Conservation (phyloP, 2,888 invertebrate species). For the Xiphydria camelus region DNA sequence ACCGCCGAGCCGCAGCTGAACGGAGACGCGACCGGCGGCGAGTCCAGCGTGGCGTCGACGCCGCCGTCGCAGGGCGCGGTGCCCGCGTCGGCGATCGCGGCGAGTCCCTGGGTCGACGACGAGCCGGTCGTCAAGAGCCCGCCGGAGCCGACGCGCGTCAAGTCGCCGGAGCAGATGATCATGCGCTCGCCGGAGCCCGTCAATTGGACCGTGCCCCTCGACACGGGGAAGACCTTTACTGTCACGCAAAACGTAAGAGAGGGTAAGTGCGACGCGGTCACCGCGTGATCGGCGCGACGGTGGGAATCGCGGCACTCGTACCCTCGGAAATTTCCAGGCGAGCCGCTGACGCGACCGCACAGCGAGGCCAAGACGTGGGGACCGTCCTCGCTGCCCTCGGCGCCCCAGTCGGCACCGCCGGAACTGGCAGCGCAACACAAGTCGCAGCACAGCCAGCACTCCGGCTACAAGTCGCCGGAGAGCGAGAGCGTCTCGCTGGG, state of each 20-base stretch:
- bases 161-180: slow-evolving; percentile 90
- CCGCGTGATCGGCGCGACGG: neutral
- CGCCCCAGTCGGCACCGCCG: slow-evolving; percentile 71
- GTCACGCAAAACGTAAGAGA: slow-evolving; percentile 89
- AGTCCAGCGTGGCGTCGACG: slow-evolving; percentile 42
- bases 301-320: neutral
- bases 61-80: slow-evolving; percentile 63
- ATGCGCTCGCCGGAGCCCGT: slow-evolving; percentile 93
- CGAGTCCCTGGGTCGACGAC: slow-evolving; percentile 56
- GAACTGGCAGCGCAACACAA: slow-evolving; percentile 64
- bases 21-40: slow-evolving; percentile 47
- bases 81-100: slow-evolving; percentile 65
- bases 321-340: no score
- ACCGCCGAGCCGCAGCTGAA: slow-evolving; percentile 53
- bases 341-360: slow-evolving; percentile 81
- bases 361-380: slow-evolving; percentile 84
- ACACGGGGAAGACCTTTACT: slow-evolving; percentile 91
- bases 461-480: slow-evolving; percentile 55
- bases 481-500: slow-evolving; percentile 56
- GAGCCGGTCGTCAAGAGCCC: slow-evolving; percentile 88
- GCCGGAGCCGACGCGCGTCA: slow-evolving; percentile 89
- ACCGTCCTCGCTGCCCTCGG: slow-evolving; percentile 66
- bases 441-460: slow-evolving; percentile 49
- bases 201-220: slow-evolving; percentile 92
- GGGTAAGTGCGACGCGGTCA: slow-evolving; percentile 57